Evolutionary conservation across 2,113 vertebrate genomes (phyloP), one percentile per base, ranked within the genome.

Genomic region (Antigone vipio): DNA sequence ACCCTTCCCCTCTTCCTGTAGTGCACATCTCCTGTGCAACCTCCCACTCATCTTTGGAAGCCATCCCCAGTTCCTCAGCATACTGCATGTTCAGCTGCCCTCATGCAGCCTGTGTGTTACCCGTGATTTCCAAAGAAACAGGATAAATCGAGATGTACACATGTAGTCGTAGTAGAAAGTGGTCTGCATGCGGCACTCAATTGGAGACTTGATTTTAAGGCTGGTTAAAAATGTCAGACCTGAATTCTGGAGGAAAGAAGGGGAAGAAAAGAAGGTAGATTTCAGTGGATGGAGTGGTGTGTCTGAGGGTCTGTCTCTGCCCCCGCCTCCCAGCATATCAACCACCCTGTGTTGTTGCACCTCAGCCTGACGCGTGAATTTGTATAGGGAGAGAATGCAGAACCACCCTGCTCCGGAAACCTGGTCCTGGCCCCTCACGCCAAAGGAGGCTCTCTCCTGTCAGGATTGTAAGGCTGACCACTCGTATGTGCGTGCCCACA

Each of bases 191-290:
- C 1, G 93, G 85, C 97, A 97, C 44, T 95, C 95, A 21, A 94
- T 50, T 9, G 95, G 96, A 95, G 96, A 96, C 68, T 96, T 95
- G 90, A 97, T 94, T 80, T 96, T 59, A 79, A 97, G 95, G 83
- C 2, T 97, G 91, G 94, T 96, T 74, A 96, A 77, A 82, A 97
- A 82, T 6, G 81, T 95, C 26, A 97, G 72, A 68, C 94, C 96
- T 75, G 90, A 85, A 59, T 97, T 95, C 96, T 97, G 78, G 66
- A 53, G 73, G 60, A 80, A 56, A 92, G 63, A 92, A 69, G 29
- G 18, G 44, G 8, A 72, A 74, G 42, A 89, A 88, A 74, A 67
- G 18, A 89, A 68, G 17, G 15, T 4, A 14, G 49, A 42, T 75
- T 87, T 94, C 47, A 87, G 32, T 44, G 52, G 23, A 79, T 7